Conservation (phyloP, 2,113 vertebrate species). For the Dromaius novaehollandiae region DNA sequence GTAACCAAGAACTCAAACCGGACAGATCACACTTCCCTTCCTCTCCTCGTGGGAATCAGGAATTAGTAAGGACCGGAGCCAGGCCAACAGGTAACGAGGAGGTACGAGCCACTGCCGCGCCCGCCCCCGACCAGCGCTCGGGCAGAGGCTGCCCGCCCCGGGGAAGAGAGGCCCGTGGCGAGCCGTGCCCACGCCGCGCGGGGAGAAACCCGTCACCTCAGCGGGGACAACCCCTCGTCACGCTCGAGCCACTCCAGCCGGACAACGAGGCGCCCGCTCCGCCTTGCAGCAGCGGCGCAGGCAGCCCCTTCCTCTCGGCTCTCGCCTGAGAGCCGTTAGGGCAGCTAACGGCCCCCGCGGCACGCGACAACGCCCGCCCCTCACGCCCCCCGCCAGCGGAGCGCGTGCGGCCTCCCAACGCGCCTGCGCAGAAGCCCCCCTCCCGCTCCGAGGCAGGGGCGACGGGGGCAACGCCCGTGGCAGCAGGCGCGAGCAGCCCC, state of each 20-base stretch:
- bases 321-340: no score
- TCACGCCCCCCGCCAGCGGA: no score
- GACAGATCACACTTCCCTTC: background rate
- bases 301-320: rapidly evolving
- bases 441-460: rapidly evolving
- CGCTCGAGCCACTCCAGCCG: background rate
- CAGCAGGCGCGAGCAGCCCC: no score
- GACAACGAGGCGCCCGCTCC: rapidly evolving
- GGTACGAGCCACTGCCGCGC: rapidly evolving
- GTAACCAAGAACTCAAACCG: rapidly evolving
- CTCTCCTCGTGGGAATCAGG: rapidly evolving
- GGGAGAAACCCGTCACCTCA: rapidly evolving
- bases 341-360: no score
- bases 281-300: background rate
- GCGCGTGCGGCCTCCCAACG: background rate
- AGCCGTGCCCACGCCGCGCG: no score
- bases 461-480: no score
- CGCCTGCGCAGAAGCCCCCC: background rate
- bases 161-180: rapidly evolving
- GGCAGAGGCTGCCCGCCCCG: no score
- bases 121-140: no score
- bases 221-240: no score
- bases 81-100: rapidly evolving
- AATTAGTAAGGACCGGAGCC: background rate
- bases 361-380: no score